phyloP scores from a whole-genome alignment of 2,888 invertebrate species.

The Busseola fusca region DNA sequence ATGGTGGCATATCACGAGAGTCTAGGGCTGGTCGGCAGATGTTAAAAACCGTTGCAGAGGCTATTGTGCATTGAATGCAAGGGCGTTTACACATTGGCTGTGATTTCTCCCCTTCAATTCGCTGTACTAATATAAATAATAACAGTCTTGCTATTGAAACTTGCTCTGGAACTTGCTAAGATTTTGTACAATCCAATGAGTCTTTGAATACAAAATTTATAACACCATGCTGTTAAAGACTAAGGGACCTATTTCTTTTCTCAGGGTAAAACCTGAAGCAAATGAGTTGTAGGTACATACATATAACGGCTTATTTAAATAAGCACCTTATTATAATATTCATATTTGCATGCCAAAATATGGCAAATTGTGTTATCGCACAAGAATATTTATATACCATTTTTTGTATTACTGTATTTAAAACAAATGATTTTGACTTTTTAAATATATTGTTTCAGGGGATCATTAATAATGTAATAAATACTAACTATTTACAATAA shows the following conservation, averaged over 20 bases:
- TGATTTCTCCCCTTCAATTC: conserved; percentile 83
- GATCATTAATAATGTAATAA: background rate
- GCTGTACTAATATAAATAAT: conserved; percentile 36
- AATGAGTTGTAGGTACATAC: background rate
- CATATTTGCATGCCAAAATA: background rate
- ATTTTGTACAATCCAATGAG: conserved; percentile 24
- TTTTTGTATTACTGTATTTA: background rate
- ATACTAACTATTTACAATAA: too few species aligned
- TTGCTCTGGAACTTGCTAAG: conserved; percentile 41
- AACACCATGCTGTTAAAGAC: background rate
- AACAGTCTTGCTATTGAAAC: conserved; percentile 39
- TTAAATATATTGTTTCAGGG: background rate
- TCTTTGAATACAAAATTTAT: conserved; percentile 3
- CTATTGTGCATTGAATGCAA: conserved; percentile 81
- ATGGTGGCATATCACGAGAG: conserved; percentile 71
- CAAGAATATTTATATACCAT: background rate
- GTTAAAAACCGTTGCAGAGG: conserved; percentile 86
- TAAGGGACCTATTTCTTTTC: background rate
- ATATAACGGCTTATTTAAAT: background rate
- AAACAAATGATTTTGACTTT: background rate
- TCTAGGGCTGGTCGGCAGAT: conserved; percentile 77
- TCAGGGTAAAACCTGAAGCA: background rate
- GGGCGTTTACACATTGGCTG: conserved; percentile 74
- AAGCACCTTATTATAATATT: background rate
- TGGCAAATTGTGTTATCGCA: background rate